These are phyloP conservation scores for Dolichallabes microphthalmus DNA, from an alignment of 2,113 vertebrate species.

Conservation along the genomic window DNA sequence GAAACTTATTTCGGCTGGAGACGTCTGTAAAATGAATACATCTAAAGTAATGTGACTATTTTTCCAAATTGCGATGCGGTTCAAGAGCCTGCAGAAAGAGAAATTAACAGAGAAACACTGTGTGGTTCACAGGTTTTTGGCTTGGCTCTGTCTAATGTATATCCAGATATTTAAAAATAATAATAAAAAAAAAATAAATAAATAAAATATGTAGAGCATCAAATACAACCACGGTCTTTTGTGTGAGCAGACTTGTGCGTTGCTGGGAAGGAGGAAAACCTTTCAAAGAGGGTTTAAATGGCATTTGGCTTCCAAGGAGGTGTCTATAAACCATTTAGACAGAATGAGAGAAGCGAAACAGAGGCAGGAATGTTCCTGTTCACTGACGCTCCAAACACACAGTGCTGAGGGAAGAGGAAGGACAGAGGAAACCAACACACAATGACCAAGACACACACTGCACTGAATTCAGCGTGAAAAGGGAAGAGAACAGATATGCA, in stretches of 20 bases:
- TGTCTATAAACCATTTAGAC: constrained; percentile 67
- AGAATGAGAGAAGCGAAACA: constrained; percentile 53
- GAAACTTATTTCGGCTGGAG: neutral
- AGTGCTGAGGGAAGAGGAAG: constrained; percentile 26
- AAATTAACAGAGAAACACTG: neutral
- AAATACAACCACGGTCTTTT: neutral
- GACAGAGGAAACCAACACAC: constrained; percentile 29
- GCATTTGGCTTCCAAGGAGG: constrained; percentile 66
- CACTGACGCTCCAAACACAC: constrained; percentile 32
- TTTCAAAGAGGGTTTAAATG: constrained; percentile 68
- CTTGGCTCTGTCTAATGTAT: neutral
- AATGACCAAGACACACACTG: constrained; percentile 5
- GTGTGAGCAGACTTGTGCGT: constrained; percentile 53
- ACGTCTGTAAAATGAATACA: neutral
- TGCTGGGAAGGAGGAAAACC: constrained; percentile 52
- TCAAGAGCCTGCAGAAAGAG: neutral
- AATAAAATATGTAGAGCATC: neutral
- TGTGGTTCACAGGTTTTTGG: neutral
- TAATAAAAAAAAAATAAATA: too few species aligned
- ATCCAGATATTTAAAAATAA: neutral
- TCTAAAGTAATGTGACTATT: neutral
- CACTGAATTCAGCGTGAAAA: neutral
- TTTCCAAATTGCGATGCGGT: too few species aligned
- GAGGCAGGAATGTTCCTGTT: constrained; percentile 44
- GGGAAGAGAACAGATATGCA: neutral